phyloP scores from a whole-genome alignment of 2,888 invertebrate species.

The Zygothrica quintamaculata region DNA sequence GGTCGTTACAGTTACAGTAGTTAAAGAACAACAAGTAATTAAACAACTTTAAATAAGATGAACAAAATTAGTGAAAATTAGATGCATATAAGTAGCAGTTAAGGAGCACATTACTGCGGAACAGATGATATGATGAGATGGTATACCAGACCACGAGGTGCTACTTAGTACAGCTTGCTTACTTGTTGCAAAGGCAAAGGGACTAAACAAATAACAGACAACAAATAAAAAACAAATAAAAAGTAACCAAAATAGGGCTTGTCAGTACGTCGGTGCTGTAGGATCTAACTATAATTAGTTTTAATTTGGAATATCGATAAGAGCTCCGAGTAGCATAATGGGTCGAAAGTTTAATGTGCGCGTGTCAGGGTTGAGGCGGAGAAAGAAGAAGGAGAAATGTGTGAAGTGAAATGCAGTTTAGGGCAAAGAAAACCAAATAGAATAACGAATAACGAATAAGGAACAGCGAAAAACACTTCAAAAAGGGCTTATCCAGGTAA shows the following conservation, averaged over 20 bases:
- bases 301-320: slow-evolving; percentile 50
- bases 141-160: no score
- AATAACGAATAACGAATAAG: no score
- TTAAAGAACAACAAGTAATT: no score
- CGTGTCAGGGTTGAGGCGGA: slow-evolving; percentile 36
- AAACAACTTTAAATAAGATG: no score
- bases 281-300: slow-evolving; percentile 55
- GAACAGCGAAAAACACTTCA: slow-evolving; percentile 27
- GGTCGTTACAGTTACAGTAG: no score
- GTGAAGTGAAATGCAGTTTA: slow-evolving; percentile 17
- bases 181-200: slow-evolving; percentile 66
- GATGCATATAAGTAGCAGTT: no score
- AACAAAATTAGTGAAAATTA: no score
- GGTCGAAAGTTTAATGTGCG: slow-evolving; percentile 62
- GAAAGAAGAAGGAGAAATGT: slow-evolving; percentile 21
- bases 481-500: slow-evolving; percentile 54
- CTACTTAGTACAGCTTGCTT: no score
- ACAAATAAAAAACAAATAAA: background rate
- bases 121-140: no score
- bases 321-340: background rate
- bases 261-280: no score
- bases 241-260: slow-evolving; percentile 31
- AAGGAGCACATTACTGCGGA: no score
- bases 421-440: background rate
- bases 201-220: slow-evolving; percentile 5